Evolutionary conservation across 2,797 vertebrate species (phyloP), one percentile per base, ranked within the genome.

Genomic region (Siniperca obscura): DNA sequence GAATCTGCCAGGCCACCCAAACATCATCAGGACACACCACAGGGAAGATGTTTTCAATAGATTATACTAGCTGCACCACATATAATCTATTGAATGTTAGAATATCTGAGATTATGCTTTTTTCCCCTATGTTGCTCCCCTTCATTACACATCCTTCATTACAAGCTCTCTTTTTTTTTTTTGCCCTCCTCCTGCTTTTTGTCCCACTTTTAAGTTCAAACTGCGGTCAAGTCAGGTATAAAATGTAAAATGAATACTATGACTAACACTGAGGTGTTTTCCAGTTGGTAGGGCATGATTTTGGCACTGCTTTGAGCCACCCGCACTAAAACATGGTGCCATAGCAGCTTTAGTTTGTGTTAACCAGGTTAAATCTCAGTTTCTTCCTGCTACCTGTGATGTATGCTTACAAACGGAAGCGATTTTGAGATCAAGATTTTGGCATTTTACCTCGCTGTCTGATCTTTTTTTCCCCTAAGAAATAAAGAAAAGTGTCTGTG

Each of bases 1-100:
- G 66, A 67, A 78, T 82, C 78, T 78, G 38, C 27, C 62, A 46
- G 56, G 70, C 59, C 82, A 83, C 79, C 69, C 80, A 87, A 87
- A 83, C 79, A 84, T 80, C 60, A 60, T 73, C 40, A 79, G 60
- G 78, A 77, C 53, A 64, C 74, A 83, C 71, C 68, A 42, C 76
- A 80, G 69, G 78, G 73, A 81, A 71, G 70, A 84, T 66, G 19
- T 44, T 74, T 48, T 69, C 22, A 84, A 19, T 34, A 74, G 81
- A 86, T 81, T 76, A 71, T 21, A 25, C 19, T 53, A 25, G 6
- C 60, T 66, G 25, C 25, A 48, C 50, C 5, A 25, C 16, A 48
- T 73, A 48, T 66, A 80, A 76, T 84, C 66, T 74, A 25, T 40
- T 56, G 30, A 75, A 56, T 40, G 1, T 75, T 55, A 64, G 1